Evolutionary conservation across 2,113 vertebrate genomes (phyloP), one percentile per base, ranked within the genome.

Genomic region (Paradoxurus hermaphroditus): DNA sequence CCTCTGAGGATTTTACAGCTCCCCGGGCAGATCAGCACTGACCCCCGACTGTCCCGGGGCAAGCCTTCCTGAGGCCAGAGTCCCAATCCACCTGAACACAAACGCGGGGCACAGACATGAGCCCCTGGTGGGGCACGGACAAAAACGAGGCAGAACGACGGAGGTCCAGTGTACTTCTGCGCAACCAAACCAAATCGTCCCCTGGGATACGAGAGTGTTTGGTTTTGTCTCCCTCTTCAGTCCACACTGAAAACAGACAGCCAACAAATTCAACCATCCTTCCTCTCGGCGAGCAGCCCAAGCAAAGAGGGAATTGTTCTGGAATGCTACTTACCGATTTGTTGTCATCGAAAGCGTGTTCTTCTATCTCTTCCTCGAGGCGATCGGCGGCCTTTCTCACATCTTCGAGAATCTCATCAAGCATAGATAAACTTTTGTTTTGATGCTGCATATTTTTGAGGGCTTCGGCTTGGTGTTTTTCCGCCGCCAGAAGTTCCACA

Each of bases 341-440:
- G 96, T 99, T 99, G 97, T 99, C 99, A 97, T 99, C 99, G 82
- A 99, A 99, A 44, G 99, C 99, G 10, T 99, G 99, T 62, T 99
- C 99, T 94, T 99, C 99, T 31, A 99, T 99, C 97, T 99, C 99
- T 94, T 99, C 99, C 98, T 99, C 99, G 39, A 99, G 97, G 4
- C 99, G 99, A 96, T 99, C 99, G 0, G 99, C 99, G 36, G 99
- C 99, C 97, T 98, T 99, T 96, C 99, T 98, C 65, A 99, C 99
- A 2, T 99, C 99, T 98, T 99, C 99, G 21, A 99, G 98, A 94
- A 99, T 99, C 98, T 99, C 99, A 84, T 99, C 99, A 19, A 99
- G 98, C 82, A 99, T 99, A 4, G 99, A 99, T 19, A 99, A 97
- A 72, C 99, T 99, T 98, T 99, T 99, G 98, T 99, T 99, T 63